Evolutionary conservation across 2,113 vertebrate species (phyloP).

Genomic region (Syrrhaptes paradoxus): DNA sequence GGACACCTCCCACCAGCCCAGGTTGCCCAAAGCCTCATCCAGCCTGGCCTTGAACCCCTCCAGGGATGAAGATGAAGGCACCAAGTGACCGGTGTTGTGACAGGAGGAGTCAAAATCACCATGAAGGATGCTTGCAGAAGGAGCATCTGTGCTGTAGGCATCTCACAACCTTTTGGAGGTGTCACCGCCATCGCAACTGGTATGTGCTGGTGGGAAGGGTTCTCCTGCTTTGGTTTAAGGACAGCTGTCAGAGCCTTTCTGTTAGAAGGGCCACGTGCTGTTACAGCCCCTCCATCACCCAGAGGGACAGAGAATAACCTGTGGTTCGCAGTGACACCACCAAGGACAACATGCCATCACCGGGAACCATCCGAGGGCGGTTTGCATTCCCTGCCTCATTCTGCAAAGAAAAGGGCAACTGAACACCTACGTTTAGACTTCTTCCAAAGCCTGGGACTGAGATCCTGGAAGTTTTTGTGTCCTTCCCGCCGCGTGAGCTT

Average conservation of each 20-base stretch:
- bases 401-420: neutral
- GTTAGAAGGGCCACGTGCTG: neutral
- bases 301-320: neutral
- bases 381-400: neutral
- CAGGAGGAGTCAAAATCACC: neutral
- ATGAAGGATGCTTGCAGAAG: neutral
- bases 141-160: rapidly evolving
- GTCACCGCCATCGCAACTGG: rapidly evolving
- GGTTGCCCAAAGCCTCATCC: too few relatives aligned
- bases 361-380: neutral
- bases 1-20: too few relatives aligned
- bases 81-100: rapidly evolving
- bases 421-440: rapidly evolving
- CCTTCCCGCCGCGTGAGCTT: rapidly evolving
- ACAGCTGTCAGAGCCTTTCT: neutral
- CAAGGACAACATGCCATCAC: neutral
- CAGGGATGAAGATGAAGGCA: neutral
- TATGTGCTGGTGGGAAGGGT: neutral
- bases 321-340: neutral
- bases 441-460: neutral
- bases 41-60: too few relatives aligned
- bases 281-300: neutral
- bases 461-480: neutral
- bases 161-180: neutral
- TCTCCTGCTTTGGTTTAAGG: neutral